phyloP scores from a whole-genome alignment of 2,797 vertebrate genomes.

The Scolopax bukidnonensis region DNA sequence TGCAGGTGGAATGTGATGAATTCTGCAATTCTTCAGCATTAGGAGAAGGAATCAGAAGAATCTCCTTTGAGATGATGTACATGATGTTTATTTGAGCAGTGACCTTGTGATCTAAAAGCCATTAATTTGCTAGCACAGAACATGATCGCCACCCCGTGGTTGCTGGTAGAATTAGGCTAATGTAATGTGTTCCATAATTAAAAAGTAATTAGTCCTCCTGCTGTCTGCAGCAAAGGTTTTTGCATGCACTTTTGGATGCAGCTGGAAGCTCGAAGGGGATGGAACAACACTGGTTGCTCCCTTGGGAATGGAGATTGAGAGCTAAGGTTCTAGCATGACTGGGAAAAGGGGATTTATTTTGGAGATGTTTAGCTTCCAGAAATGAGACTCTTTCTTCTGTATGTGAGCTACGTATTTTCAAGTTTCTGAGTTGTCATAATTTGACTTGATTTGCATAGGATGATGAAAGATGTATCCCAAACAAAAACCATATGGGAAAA shows the following conservation, averaged over 20 bases:
- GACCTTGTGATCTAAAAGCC: conserved; percentile 77
- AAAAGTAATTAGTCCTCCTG: conserved; percentile 52
- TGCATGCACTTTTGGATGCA: background rate
- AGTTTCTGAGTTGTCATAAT: background rate
- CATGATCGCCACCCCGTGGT: conserved; percentile 83
- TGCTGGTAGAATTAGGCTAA: conserved; percentile 67
- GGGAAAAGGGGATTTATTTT: background rate
- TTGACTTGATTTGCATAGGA: background rate
- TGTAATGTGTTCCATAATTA: conserved; percentile 62
- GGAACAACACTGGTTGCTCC: background rate
- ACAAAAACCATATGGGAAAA: background rate
- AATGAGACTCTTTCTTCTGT: background rate
- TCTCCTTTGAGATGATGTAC: conserved; percentile 51
- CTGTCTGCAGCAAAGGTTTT: background rate
- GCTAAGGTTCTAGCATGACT: background rate
- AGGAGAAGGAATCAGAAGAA: conserved; percentile 27
- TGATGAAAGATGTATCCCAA: background rate
- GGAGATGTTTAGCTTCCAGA: background rate
- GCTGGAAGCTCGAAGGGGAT: background rate
- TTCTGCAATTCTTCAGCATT: conserved; percentile 18
- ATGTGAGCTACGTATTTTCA: background rate
- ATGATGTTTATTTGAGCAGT: conserved; percentile 66
- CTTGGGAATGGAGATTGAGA: background rate
- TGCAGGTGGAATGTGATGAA: conserved; percentile 15
- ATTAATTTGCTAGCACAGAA: conserved; percentile 75